Base-by-base conservation (phyloP, 2,797 vertebrate species). In the Enteromius trimaculatus region DNA sequence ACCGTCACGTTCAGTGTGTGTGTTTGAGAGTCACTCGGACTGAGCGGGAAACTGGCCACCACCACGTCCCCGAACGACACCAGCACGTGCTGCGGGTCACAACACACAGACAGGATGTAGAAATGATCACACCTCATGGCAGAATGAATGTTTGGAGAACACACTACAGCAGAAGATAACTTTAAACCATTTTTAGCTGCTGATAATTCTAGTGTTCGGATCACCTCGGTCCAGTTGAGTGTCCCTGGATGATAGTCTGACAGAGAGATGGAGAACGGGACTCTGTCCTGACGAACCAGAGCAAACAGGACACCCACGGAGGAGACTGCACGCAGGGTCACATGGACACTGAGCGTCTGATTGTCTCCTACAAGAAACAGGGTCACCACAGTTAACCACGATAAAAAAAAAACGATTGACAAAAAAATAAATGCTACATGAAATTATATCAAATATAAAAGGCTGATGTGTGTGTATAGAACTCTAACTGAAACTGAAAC, bases 221-320 rank as follows among this genome's bases (percentile, higher is more conserved):
- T 44, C 3, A 99, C 98, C 94, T 98, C 96, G 86, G 93, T 91
- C 92, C 96, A 97, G 81, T 96, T 89, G 51, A 96, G 95, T 16
- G 93, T 96, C 55, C 91, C 93, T 3, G 96, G 96, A 90, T 98
- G 95, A 88, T 97, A 96, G 91, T 98, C 95, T 0, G 97, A 93
- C 75, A 99, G 92, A 80, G 96, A 93, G 0, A 99, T 87, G 0
- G 98, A 97, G 17, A 99, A 92, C 49, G 95, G 95, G 47, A 99
- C 95, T 0, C 90, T 89, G 91, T 96, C 93, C 84, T 95, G 93
- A 4, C 92, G 93, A 81, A 98, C 94, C 0, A 99, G 93, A 2
- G 97, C 96, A 0, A 98, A 95, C 55, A 99, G 91, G 75, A 99
- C 95, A 1, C 98, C 98, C 0, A 96, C 94, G 14, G 94, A 96